phyloP scores from a whole-genome alignment of 1,140 invertebrate genomes.

The Diorhabda sublineata region DNA sequence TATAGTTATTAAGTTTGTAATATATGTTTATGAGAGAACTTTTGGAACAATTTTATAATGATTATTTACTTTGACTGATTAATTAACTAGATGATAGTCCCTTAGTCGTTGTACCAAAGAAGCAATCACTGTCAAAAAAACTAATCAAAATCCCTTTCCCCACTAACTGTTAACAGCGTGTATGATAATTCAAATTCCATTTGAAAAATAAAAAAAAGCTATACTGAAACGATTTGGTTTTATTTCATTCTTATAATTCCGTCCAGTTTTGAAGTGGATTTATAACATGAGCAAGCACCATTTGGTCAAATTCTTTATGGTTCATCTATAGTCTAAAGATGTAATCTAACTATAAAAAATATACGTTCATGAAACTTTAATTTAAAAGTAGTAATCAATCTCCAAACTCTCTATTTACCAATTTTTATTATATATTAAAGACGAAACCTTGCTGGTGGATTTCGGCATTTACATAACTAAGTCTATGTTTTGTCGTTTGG shows the following conservation, averaged over 20 bases:
- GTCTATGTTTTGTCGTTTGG: too few species aligned
- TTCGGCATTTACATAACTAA: too few species aligned
- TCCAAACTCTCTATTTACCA: too few species aligned
- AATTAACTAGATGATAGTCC: slow-evolving; percentile 18
- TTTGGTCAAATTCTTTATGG: too few species aligned
- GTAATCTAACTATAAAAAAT: too few species aligned
- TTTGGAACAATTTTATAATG: slow-evolving; percentile 29
- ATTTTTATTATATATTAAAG: too few species aligned
- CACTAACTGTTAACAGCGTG: slow-evolving; percentile 30
- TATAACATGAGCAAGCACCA: too few species aligned
- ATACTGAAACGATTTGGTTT: neutral
- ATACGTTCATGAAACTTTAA: too few species aligned
- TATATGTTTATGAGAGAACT: slow-evolving; percentile 30
- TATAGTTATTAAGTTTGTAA: slow-evolving; percentile 33
- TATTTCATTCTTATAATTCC: neutral
- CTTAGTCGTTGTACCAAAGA: slow-evolving; percentile 28
- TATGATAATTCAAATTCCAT: slow-evolving; percentile 30
- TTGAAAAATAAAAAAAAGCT: neutral
- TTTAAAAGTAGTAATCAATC: too few species aligned
- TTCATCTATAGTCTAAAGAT: too few species aligned
- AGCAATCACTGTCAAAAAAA: slow-evolving; percentile 30
- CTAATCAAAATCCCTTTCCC: slow-evolving; percentile 22
- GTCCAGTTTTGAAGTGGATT: too few species aligned
- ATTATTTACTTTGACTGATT: slow-evolving; percentile 23
- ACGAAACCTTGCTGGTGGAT: too few species aligned